Conservation (phyloP, 2,797 vertebrate genomes). For the Melanogrammus aeglefinus region DNA sequence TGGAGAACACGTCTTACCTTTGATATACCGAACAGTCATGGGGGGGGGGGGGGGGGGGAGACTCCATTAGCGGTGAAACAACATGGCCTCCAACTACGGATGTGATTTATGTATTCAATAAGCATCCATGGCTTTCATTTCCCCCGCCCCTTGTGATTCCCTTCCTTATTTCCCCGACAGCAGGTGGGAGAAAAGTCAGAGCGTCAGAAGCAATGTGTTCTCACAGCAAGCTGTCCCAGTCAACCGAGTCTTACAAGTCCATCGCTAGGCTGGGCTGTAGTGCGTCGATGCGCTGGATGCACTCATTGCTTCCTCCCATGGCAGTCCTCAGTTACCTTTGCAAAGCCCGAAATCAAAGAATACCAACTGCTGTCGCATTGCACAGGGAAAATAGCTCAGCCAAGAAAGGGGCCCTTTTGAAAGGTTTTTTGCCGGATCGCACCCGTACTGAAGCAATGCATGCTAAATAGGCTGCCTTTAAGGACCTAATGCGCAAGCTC, state of each 20-base stretch:
- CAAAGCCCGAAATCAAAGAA: neutral
- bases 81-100: conserved; percentile 56
- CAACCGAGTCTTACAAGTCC: conserved; percentile 20
- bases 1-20: conserved; percentile 31
- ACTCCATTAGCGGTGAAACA: conserved; percentile 68
- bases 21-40: conserved; percentile 61
- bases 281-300: neutral
- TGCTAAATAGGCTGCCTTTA: neutral
- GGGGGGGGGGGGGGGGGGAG: conserved; percentile 47
- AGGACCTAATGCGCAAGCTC: neutral
- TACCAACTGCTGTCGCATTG: neutral
- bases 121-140: conserved; percentile 51
- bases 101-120: conserved; percentile 72
- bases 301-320: neutral
- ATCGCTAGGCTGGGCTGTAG: neutral
- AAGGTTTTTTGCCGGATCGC: neutral
- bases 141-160: conserved; percentile 36
- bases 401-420: neutral
- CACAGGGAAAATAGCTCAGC: neutral
- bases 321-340: neutral
- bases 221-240: neutral
- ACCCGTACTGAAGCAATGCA: neutral
- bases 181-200: conserved; percentile 47
- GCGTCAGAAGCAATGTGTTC: conserved; percentile 39
- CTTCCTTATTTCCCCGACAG: conserved; percentile 56